A percentile compares a stretch with the other conserved stretches of the same genome.
phyloP scores from a whole-genome alignment of 2,888 invertebrate genomes.

The Plagodis pulveraria region DNA sequence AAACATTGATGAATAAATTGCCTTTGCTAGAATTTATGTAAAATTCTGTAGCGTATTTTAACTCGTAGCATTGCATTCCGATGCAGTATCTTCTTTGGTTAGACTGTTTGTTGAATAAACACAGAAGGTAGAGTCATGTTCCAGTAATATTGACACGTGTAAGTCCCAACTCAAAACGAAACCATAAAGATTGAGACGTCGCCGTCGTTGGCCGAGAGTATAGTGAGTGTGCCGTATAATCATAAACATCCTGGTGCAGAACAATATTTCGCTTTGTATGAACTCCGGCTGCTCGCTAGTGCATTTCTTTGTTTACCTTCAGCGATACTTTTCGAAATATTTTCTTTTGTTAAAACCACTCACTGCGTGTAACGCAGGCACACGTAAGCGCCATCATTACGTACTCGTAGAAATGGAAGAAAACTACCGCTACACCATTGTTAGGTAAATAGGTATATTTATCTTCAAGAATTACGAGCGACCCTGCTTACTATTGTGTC shows the following conservation, averaged over 20 bases:
- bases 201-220: constrained; percentile 41
- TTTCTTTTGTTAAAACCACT: constrained; percentile 79
- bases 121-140: constrained; percentile 16
- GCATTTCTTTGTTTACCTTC: constrained; percentile 77
- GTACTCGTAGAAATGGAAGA: constrained; percentile 32
- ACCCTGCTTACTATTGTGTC: background rate
- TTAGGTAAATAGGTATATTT: constrained; percentile 31
- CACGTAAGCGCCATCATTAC: constrained; percentile 40
- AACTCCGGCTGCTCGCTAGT: constrained; percentile 68
- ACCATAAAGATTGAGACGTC: constrained; percentile 67
- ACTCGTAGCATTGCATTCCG: no score
- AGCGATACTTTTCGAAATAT: constrained; percentile 79
- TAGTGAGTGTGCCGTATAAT: constrained; percentile 76
- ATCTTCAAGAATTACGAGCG: constrained; percentile 31
- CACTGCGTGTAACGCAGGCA: constrained; percentile 63
- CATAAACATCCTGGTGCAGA: constrained; percentile 76
- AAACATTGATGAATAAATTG: constrained; percentile 3
- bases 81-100: no score
- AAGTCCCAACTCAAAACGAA: constrained; percentile 56
- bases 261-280: constrained; percentile 80
- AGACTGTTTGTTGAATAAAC: background rate
- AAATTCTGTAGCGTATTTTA: no score
- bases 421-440: constrained; percentile 31
- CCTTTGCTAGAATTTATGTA: background rate
- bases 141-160: constrained; percentile 52